Conservation (phyloP, 2,888 invertebrate genomes). For the Polietes domitor region DNA sequence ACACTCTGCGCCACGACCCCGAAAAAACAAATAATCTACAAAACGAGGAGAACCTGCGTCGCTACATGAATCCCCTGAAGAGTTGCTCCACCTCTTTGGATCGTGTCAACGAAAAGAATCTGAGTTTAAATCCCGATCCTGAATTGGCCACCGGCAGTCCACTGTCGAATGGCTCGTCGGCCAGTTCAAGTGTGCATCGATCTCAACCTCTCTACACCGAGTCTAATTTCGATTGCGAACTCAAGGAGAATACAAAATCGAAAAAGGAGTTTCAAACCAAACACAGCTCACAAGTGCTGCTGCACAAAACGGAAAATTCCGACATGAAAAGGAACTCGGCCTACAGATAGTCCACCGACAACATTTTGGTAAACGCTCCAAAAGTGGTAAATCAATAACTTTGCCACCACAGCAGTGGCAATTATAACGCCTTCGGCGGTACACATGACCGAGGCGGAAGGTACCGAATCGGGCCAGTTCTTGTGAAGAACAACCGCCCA, state of each 20-base stretch:
- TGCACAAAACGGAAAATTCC: constrained; percentile 92
- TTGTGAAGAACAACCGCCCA: not conserved
- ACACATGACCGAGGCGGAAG: not conserved
- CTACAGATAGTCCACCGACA: not conserved
- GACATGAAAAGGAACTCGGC: constrained; percentile 93
- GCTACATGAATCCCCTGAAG: constrained; percentile 90
- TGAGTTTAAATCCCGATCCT: constrained; percentile 79
- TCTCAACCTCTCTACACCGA: constrained; percentile 80
- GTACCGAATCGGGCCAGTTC: not conserved
- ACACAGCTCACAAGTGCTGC: constrained; percentile 84
- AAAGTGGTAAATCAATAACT: not conserved
- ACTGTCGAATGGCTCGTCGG: constrained; percentile 81
- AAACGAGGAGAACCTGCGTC: constrained; percentile 93
- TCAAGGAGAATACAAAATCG: constrained; percentile 74
- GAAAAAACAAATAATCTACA: constrained; percentile 95
- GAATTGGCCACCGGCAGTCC: constrained; percentile 75
- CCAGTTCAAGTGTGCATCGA: constrained; percentile 76
- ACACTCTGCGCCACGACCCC: constrained; percentile 87
- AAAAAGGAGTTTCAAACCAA: constrained; percentile 76
- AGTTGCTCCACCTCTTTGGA: constrained; percentile 83
- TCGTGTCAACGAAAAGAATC: constrained; percentile 82
- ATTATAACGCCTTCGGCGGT: not conserved
- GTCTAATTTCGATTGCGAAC: constrained; percentile 79
- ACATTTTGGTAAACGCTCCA: not conserved
- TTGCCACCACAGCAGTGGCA: constrained; percentile 13